Evolutionary conservation across 1,140 invertebrate genomes (phyloP).

Genomic region (Nephotettix cincticeps): DNA sequence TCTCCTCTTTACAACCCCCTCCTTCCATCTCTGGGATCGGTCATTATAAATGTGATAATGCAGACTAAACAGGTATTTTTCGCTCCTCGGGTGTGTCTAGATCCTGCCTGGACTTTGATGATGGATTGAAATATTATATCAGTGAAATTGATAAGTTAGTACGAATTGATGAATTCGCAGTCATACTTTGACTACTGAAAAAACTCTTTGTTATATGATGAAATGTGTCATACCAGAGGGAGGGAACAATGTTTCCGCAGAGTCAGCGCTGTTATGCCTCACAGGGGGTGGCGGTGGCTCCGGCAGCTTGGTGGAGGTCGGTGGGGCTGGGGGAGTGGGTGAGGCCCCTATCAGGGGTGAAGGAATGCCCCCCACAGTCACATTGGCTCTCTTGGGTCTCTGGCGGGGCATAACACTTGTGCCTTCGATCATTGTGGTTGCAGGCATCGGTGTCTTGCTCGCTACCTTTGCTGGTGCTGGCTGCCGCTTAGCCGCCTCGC

Average conservation of each 20-base stretch:
- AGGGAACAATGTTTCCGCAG: constrained; percentile 32
- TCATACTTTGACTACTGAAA: too few relatives aligned
- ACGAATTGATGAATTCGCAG: too few relatives aligned
- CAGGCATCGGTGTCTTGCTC: constrained; percentile 45
- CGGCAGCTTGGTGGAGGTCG: background rate
- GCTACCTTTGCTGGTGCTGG: background rate
- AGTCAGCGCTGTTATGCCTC: constrained; percentile 17
- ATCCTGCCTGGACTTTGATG: too few relatives aligned
- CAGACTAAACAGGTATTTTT: too few relatives aligned
- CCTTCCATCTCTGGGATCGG: too few relatives aligned
- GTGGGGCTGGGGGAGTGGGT: constrained; percentile 23
- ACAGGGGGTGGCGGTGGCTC: constrained; percentile 11
- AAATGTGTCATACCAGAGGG: constrained; percentile 36
- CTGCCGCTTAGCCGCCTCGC: constrained; percentile 50
- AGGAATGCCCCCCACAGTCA: constrained; percentile 36
- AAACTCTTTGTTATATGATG: too few relatives aligned
- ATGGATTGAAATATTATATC: too few relatives aligned
- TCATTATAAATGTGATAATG: too few relatives aligned
- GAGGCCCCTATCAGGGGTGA: constrained; percentile 29
- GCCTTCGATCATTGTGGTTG: constrained; percentile 58
- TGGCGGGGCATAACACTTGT: constrained; percentile 85
- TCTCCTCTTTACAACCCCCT: too few relatives aligned
- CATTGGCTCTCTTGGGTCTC: constrained; percentile 68
- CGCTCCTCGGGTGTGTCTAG: too few relatives aligned
- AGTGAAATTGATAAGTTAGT: constrained; percentile 32